Evolutionary conservation across 2,797 vertebrate species (phyloP).

Genomic region (Pangasius larnaudii): DNA sequence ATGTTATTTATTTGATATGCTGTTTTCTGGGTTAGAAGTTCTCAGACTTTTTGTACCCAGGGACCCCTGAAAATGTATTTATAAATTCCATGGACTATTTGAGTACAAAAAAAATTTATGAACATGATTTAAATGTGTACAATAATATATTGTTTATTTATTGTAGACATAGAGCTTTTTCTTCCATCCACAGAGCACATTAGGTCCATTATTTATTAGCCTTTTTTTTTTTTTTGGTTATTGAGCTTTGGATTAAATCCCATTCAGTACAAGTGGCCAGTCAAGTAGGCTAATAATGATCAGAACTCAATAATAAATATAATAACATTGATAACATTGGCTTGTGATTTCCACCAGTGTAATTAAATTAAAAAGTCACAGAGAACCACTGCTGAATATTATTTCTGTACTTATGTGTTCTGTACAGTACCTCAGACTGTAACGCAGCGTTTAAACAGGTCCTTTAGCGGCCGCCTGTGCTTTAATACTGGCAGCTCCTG

Average conservation of each 20-base stretch:
- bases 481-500: constrained; percentile 7
- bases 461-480: neutral
- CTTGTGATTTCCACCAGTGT: neutral
- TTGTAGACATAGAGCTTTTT: neutral
- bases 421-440: neutral
- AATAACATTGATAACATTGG: neutral
- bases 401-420: neutral
- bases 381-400: neutral
- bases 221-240: neutral
- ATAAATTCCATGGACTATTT: neutral
- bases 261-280: neutral
- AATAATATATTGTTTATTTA: too few relatives aligned
- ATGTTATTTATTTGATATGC: neutral
- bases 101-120: neutral
- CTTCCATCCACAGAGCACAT: neutral
- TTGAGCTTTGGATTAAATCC: neutral
- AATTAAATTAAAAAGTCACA: neutral
- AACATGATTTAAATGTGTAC: neutral
- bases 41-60: neutral
- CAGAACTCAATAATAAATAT: neutral
- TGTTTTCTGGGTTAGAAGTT: neutral
- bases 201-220: neutral
- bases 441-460: constrained; percentile 3
- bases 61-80: neutral
- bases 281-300: neutral